Evolutionary conservation across 2,113 vertebrate genomes (phyloP).

Genomic region (Egretta garzetta): DNA sequence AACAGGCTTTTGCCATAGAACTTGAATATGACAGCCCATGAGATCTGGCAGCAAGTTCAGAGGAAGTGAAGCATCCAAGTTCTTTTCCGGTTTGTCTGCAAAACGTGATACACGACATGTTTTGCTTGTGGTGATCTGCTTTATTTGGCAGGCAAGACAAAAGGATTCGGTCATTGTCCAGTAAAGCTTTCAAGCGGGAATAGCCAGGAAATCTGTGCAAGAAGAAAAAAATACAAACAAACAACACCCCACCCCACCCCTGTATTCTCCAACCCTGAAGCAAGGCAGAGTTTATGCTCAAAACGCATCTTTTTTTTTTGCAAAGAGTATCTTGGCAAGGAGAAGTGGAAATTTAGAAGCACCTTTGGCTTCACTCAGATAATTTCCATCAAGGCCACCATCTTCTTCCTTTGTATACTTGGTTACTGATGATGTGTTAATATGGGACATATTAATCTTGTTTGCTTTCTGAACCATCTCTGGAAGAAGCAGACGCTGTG

Average conservation of each 20-base stretch:
- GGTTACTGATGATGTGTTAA: neutral
- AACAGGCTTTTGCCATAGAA: neutral
- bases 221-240: neutral
- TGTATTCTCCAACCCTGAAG: neutral
- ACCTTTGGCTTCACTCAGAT: neutral
- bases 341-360: neutral
- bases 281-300: neutral
- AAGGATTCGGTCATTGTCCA: neutral
- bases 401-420: neutral
- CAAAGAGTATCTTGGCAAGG: neutral
- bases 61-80: constrained; percentile 7
- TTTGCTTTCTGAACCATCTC: neutral
- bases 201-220: neutral
- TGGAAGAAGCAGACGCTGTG: neutral
- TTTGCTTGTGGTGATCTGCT: constrained; percentile 7
- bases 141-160: constrained; percentile 39
- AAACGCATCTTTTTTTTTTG: neutral
- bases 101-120: neutral
- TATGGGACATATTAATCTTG: neutral
- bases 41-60: neutral
- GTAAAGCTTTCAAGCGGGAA: constrained; percentile 13
- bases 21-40: neutral
- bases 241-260: too few relatives aligned
- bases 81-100: neutral
- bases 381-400: neutral